These are phyloP conservation scores for Papilio elwesi DNA, from an alignment of 2,888 invertebrate genomes.

Conservation along the genomic window DNA sequence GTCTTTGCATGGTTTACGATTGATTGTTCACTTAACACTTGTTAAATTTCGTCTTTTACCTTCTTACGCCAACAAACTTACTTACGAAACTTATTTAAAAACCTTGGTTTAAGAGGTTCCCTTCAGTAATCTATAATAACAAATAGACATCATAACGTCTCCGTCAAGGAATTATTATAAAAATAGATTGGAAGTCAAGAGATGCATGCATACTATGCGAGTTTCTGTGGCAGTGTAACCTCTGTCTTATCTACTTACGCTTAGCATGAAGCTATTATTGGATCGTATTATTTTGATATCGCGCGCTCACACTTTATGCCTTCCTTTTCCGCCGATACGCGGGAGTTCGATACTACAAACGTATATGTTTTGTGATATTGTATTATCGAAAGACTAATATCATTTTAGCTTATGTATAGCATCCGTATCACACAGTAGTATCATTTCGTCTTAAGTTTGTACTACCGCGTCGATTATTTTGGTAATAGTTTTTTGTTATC, in stretches of 20 bases:
- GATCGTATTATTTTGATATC: conserved; percentile 50
- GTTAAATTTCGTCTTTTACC: too few species aligned
- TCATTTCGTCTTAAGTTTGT: background rate
- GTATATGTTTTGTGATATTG: background rate
- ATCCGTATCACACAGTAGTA: too few species aligned
- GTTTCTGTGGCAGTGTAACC: background rate
- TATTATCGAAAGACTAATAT: background rate
- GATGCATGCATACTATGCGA: background rate
- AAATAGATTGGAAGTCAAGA: background rate
- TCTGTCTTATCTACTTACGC: conserved; percentile 21
- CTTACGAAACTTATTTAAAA: too few species aligned
- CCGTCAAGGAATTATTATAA: background rate
- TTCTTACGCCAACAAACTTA: too few species aligned
- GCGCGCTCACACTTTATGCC: conserved; percentile 48
- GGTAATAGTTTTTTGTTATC: too few species aligned
- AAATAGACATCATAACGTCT: background rate
- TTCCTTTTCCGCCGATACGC: conserved; percentile 47
- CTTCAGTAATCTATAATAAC: too few species aligned
- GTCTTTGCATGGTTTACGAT: too few species aligned
- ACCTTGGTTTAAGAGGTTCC: too few species aligned
- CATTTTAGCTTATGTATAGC: background rate
- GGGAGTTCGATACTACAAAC: conserved; percentile 13
- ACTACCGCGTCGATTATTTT: too few species aligned
- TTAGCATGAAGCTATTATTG: conserved; percentile 27
- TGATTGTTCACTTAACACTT: too few species aligned